phyloP scores from a whole-genome alignment of 2,113 vertebrate species.

The Pterocles gutturalis region DNA sequence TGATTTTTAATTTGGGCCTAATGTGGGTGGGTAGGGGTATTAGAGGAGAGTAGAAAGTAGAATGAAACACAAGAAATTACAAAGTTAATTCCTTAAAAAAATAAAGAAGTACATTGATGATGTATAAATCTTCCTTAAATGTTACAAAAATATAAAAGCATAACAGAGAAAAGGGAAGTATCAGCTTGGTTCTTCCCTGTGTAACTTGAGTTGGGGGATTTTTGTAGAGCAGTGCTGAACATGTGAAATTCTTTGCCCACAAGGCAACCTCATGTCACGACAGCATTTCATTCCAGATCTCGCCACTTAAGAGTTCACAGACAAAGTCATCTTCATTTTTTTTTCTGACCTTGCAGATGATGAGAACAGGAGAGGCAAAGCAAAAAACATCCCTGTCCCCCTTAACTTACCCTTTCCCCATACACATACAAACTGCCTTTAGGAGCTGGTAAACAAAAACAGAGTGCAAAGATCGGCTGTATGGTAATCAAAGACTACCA shows the following conservation, averaged over 20 bases:
- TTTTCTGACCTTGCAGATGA: not conserved
- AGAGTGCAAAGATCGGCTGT: not conserved
- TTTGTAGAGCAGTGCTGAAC: not conserved
- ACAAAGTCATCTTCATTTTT: not conserved
- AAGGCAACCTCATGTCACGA: not conserved
- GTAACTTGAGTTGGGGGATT: not conserved
- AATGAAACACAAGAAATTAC: fast-evolving
- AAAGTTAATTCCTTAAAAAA: not conserved
- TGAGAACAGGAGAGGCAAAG: not conserved
- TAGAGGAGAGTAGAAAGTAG: not conserved
- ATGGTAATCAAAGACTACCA: not conserved
- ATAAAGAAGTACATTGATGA: not conserved
- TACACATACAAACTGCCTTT: not conserved
- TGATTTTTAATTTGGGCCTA: not conserved
- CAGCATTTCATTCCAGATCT: not conserved
- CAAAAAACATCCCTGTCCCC: not conserved
- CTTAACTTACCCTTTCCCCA: not conserved
- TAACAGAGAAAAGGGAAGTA: conserved; percentile 17
- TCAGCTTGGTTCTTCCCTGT: not conserved
- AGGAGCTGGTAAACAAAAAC: not conserved
- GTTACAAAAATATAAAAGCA: not conserved
- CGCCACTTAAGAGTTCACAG: not conserved
- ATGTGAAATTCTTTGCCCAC: not conserved
- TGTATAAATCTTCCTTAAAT: not conserved
- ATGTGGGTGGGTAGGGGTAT: not conserved